Base-by-base conservation (phyloP, 2,113 vertebrate species). In the Muntiacus muntjak region DNA sequence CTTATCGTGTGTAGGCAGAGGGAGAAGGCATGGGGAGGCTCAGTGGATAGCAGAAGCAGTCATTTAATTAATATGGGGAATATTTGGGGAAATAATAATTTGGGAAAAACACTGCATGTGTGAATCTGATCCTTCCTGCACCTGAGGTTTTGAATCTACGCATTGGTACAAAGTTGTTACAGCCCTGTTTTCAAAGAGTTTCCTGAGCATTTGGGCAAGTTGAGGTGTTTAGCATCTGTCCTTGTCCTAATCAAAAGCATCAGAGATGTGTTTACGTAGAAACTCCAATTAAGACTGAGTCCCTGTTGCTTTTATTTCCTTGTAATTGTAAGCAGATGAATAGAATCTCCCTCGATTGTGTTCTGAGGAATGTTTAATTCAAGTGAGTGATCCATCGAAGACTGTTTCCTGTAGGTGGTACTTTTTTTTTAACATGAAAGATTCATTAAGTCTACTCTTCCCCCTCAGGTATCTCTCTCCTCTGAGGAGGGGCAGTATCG, bases 41-140 rank as follows among this genome's bases (percentile, higher is more conserved):
- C 1, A 16, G 57, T 43, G n/a, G 47, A 30, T 0, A 81, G 26
- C 7, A 76, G 47, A 67, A 76, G 54, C 2, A 14, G 7, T 5
- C 52, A 33, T 7, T 58, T 64, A 26, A 28, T 81, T 47, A 54
- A 67, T 12, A 25, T n/a, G n/a, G n/a, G n/a, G n/a, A n/a, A n/a
- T n/a, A n/a, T n/a, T n/a, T n/a, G n/a, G n/a, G n/a, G n/a, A n/a
- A n/a, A n/a, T n/a, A n/a, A n/a, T n/a, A n/a, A n/a, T 79, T 50
- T 74, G 40, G 8, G 23, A 28, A 43, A 81, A 71, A 28, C 26
- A 6, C 40, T 2, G 0, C 3, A 0, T 1, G 7, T 36, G 16
- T 19, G 30, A 82, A n/a, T 25, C 36, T 86, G 10, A 10, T 1
- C 6, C 47, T 92, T 23, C 12, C 2, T n/a, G 43, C 26, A 9